phyloP scores from a whole-genome alignment of 2,888 invertebrate species.

The Hypomecis atomaria region DNA sequence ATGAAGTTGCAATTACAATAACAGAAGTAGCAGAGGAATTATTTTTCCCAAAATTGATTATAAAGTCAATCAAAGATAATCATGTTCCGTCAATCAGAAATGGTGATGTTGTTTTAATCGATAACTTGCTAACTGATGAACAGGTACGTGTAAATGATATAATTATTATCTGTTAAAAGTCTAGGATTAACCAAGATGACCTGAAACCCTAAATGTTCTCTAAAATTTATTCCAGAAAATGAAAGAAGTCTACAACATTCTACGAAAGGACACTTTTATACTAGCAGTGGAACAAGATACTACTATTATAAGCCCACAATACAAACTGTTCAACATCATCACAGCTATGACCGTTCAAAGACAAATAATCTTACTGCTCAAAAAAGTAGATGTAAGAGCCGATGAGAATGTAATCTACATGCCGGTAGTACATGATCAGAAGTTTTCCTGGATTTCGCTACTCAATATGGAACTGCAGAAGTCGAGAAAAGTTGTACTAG shows the following conservation, averaged over 20 bases:
- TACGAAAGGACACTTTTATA: slow-evolving; percentile 53
- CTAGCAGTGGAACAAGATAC: slow-evolving; percentile 53
- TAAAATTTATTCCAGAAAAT: slow-evolving; percentile 54
- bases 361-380: slow-evolving; percentile 54
- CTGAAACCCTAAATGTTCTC: no score
- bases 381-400: slow-evolving; percentile 42
- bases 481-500: slow-evolving; percentile 53
- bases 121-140: no score
- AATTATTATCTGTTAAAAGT: no score
- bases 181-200: no score
- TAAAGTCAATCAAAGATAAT: slow-evolving; percentile 30
- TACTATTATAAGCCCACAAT: slow-evolving; percentile 46
- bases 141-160: no score
- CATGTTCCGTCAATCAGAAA: slow-evolving; percentile 2
- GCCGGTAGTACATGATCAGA: slow-evolving; percentile 53
- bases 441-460: slow-evolving; percentile 58
- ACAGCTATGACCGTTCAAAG: slow-evolving; percentile 56
- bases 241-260: slow-evolving; percentile 42
- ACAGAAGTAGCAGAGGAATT: slow-evolving; percentile 42
- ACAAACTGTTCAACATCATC: slow-evolving; percentile 51
- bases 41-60: slow-evolving; percentile 32
- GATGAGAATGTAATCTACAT: slow-evolving; percentile 47
- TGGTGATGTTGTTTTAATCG: no score
- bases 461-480: slow-evolving; percentile 54
- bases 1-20: slow-evolving; percentile 41